A percentile compares a stretch with the other conserved stretches of the same genome.
Conservation (phyloP, 1,140 invertebrate genomes). For the Apis florea region DNA sequence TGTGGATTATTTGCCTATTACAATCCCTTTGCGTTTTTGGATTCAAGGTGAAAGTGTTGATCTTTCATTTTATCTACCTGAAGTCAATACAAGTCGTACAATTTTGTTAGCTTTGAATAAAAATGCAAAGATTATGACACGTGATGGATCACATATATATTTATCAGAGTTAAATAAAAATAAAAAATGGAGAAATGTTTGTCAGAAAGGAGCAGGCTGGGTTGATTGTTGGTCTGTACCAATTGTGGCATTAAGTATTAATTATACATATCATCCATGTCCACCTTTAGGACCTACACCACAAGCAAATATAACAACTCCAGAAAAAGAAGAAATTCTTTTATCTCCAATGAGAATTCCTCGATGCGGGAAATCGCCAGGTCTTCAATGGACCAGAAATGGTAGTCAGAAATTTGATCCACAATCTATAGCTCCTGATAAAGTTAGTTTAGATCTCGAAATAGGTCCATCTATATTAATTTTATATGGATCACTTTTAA, state of each 20-base stretch:
- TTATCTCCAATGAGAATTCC: constrained; percentile 95
- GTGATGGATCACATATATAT: constrained; percentile 85
- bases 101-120: constrained; percentile 92
- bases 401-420: constrained; percentile 92
- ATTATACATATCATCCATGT: constrained; percentile 95
- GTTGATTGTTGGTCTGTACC: constrained; percentile 97
- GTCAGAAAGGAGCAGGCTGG: constrained; percentile 92
- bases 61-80: constrained; percentile 93
- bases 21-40: constrained; percentile 93
- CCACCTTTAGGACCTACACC: constrained; percentile 91
- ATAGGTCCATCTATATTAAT: constrained; percentile 95
- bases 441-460: constrained; percentile 94
- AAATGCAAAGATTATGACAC: constrained; percentile 91
- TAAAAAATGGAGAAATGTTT: constrained; percentile 94
- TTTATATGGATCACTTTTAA: constrained; percentile 93
- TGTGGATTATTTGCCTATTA: constrained; percentile 93
- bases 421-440: constrained; percentile 89
- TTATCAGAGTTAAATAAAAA: constrained; percentile 81
- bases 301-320: constrained; percentile 94
- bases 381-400: constrained; percentile 84
- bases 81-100: constrained; percentile 92
- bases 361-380: constrained; percentile 86
- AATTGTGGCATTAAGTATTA: constrained; percentile 94
- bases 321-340: constrained; percentile 95
- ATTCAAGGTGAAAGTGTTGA: constrained; percentile 97